Evolutionary conservation across 2,797 vertebrate species (phyloP).

Genomic region (Manis crassicaudata): DNA sequence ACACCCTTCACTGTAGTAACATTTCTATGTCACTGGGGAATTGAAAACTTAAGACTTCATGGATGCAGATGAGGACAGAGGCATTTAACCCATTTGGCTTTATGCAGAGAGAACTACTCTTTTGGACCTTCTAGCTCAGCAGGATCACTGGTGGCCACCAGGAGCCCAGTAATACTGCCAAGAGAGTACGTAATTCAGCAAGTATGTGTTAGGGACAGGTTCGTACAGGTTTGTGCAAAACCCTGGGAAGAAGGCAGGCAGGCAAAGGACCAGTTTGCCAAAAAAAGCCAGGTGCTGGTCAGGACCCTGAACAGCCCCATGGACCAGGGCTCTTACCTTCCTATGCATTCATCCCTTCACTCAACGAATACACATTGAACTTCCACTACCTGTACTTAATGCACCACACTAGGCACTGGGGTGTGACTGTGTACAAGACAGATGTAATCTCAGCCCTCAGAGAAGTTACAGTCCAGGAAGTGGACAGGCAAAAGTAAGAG

Average conservation of each 20-base stretch:
- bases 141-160: background rate
- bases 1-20: background rate
- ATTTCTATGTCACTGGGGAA: background rate
- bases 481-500: background rate
- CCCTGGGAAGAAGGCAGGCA: background rate
- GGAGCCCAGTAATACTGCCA: background rate
- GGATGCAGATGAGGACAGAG: background rate
- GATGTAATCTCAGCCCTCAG: background rate
- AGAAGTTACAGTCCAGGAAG: background rate
- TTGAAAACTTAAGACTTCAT: background rate
- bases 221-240: background rate
- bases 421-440: background rate
- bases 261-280: background rate
- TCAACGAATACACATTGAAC: background rate
- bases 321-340: fast-evolving
- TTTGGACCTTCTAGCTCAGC: background rate
- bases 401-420: no score
- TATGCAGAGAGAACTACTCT: background rate
- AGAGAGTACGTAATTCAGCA: background rate
- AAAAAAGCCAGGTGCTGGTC: background rate
- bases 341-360: background rate
- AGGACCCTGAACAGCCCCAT: background rate
- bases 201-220: background rate
- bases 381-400: background rate
- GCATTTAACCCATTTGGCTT: background rate